phyloP scores from a whole-genome alignment of 2,113 vertebrate genomes.

The Sphaerodactylus townsendi region DNA sequence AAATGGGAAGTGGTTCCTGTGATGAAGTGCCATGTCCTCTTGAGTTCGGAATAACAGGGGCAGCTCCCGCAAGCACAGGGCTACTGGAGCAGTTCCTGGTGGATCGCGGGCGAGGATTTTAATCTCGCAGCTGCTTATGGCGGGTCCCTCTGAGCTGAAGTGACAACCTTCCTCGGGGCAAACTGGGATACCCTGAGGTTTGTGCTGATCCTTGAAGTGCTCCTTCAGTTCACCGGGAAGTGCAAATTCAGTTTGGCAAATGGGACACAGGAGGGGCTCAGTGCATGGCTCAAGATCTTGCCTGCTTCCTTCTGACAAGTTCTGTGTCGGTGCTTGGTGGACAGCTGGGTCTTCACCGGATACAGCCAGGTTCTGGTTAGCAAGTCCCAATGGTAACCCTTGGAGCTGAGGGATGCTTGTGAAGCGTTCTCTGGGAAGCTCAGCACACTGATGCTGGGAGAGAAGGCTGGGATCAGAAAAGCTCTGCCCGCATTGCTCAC shows the following conservation, averaged over 20 bases:
- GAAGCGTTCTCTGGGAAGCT: conserved; percentile 43
- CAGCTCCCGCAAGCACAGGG: conserved; percentile 78
- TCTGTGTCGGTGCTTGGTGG: background rate
- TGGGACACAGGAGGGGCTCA: conserved; percentile 69
- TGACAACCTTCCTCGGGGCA: conserved; percentile 75
- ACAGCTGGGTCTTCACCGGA: fast-evolving
- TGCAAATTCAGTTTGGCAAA: conserved; percentile 68
- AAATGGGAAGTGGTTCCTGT: conserved; percentile 79
- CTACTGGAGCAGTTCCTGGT: conserved; percentile 65
- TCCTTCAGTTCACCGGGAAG: conserved; percentile 75
- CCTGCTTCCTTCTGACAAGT: fast-evolving
- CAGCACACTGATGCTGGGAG: conserved; percentile 70
- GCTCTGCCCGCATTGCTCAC: conserved; percentile 75
- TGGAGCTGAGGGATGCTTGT: conserved; percentile 10
- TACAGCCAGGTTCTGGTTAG: background rate
- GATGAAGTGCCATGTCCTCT: conserved; percentile 79
- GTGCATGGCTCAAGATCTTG: background rate
- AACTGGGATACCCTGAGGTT: conserved; percentile 21
- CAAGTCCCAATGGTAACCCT: conserved; percentile 31
- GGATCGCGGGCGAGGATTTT: no score
- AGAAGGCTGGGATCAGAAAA: conserved; percentile 69
- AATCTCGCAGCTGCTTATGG: conserved; percentile 68
- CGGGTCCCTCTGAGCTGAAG: conserved; percentile 71
- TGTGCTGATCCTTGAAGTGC: conserved; percentile 77
- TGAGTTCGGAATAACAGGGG: conserved; percentile 73